phyloP scores from a whole-genome alignment of 2,113 vertebrate genomes.

The Leptocoma aspasia region DNA sequence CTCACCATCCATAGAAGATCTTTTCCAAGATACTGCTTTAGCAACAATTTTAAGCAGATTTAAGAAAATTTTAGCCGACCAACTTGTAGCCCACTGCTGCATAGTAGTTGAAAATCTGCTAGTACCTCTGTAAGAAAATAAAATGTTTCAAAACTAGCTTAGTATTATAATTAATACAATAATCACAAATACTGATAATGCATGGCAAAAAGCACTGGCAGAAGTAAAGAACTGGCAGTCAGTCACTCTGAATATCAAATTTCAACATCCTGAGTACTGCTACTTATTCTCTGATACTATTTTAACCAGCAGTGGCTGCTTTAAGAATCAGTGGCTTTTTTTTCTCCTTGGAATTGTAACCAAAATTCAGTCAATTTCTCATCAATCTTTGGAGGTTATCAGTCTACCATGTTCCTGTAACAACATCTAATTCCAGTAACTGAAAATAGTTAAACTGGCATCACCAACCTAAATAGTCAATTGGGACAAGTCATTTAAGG shows the following conservation, averaged over 20 bases:
- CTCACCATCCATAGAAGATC: neutral
- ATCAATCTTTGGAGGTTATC: neutral
- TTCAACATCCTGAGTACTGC: neutral
- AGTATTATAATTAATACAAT: neutral
- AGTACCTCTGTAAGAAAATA: neutral
- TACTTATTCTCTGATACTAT: neutral
- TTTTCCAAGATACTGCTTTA: neutral
- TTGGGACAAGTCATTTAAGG: neutral
- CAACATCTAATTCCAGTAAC: neutral
- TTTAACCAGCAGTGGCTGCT: neutral
- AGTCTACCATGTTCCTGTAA: neutral
- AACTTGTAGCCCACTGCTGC: neutral
- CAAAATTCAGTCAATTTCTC: neutral
- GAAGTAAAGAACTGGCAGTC: neutral
- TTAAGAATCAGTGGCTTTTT: neutral
- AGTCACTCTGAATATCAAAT: neutral
- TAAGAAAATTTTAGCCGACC: neutral
- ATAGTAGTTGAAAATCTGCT: neutral
- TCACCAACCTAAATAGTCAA: neutral
- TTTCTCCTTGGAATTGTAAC: neutral
- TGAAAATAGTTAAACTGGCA: neutral
- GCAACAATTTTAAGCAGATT: neutral
- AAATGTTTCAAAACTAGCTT: neutral
- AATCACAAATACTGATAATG: neutral
- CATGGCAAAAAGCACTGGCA: neutral